Conservation (phyloP, 1,140 invertebrate species). For the Microplitis demolitor region DNA sequence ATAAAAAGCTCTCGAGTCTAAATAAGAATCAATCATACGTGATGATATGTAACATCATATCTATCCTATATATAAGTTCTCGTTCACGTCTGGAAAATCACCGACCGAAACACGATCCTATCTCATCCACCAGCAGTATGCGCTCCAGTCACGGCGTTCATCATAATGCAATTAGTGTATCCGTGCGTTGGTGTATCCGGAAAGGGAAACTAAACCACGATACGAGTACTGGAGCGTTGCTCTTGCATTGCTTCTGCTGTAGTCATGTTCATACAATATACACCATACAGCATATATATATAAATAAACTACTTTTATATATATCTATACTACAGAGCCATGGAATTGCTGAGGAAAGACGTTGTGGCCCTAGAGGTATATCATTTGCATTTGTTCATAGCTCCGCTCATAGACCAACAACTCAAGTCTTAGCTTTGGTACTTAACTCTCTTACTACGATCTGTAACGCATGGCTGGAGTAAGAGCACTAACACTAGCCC, state of each 20-base stretch:
- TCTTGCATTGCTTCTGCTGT: too few relatives aligned
- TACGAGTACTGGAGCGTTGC: background rate
- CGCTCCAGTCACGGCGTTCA: conserved; percentile 8
- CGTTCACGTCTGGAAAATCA: background rate
- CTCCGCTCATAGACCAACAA: conserved; percentile 25
- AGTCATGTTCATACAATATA: too few relatives aligned
- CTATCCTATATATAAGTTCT: background rate
- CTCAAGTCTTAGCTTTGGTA: conserved; percentile 27
- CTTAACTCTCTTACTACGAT: conserved; percentile 20
- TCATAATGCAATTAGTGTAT: conserved; percentile 28
- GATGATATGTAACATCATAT: background rate
- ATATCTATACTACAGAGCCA: background rate
- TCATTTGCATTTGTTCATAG: conserved; percentile 40
- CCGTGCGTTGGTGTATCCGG: conserved; percentile 22
- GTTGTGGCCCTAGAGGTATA: conserved; percentile 20
- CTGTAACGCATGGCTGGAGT: conserved; percentile 44
- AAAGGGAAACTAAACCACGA: background rate
- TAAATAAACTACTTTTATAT: background rate
- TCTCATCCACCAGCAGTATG: background rate
- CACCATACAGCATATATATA: background rate
- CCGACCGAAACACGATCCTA: background rate
- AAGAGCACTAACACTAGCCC: conserved; percentile 14
- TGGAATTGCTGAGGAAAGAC: background rate
- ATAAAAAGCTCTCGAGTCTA: too few relatives aligned
- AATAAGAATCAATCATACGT: background rate